These are phyloP conservation scores for Synanthedon vespiformis DNA, from an alignment of 2,888 invertebrate species.

Conservation along the genomic window DNA sequence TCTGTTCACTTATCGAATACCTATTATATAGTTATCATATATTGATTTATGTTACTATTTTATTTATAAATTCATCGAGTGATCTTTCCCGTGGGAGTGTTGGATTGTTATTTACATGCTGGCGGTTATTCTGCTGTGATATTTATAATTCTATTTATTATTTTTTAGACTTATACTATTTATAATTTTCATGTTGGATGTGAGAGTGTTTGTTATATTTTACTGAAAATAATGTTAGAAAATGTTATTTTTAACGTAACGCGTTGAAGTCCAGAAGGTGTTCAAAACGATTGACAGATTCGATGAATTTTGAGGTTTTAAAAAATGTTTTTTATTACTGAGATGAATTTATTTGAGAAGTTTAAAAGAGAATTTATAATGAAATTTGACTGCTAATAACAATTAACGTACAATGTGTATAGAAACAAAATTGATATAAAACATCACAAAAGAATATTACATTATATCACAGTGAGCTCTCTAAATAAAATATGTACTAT, in stretches of 20 bases:
- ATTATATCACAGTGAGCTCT: constrained; percentile 9
- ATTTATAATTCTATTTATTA: constrained; percentile 67
- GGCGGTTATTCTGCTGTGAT: constrained; percentile 68
- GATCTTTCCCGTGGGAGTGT: constrained; percentile 5
- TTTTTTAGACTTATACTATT: constrained; percentile 56
- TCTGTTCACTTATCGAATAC: background rate
- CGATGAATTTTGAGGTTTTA: constrained; percentile 36
- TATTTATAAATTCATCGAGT: background rate
- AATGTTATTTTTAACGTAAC: constrained; percentile 47
- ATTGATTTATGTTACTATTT: background rate
- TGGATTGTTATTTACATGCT: constrained; percentile 29
- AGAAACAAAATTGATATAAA: constrained; percentile 3
- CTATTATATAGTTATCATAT: background rate
- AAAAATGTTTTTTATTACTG: constrained; percentile 20
- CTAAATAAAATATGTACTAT: constrained; percentile 4
- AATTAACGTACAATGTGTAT: constrained; percentile 2
- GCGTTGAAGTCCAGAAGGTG: constrained; percentile 55
- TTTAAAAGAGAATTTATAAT: constrained; percentile 4
- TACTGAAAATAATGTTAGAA: constrained; percentile 44
- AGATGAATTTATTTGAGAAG: constrained; percentile 36
- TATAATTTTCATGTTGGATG: constrained; percentile 48
- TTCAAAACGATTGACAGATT: constrained; percentile 52
- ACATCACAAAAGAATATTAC: constrained; percentile 32
- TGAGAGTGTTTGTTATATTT: constrained; percentile 46
- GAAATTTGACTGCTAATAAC: background rate